Percentiles rank a stretch among this genome's conserved stretches.
phyloP scores from a whole-genome alignment of 2,888 invertebrate species.

The Leistus spinibarbis region DNA sequence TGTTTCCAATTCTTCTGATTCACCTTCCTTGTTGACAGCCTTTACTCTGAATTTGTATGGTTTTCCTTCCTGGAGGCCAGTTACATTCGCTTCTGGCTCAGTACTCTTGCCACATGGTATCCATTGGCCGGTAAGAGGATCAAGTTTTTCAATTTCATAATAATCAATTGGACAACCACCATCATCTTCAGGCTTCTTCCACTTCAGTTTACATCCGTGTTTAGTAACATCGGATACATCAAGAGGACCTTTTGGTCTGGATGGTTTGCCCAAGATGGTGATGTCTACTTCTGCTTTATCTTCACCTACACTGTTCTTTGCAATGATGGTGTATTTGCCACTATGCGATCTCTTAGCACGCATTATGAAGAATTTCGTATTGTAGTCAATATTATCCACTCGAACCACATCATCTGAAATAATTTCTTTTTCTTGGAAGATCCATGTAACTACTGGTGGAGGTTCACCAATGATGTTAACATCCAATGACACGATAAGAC shows the following conservation, averaged over 20 bases:
- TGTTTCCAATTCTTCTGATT: constrained; percentile 94
- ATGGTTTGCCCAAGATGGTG: constrained; percentile 78
- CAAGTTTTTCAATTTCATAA: constrained; percentile 95
- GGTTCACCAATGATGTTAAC: constrained; percentile 93
- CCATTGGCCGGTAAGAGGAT: constrained; percentile 92
- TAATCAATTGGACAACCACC: constrained; percentile 94
- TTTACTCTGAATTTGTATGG: constrained; percentile 98
- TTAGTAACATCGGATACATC: constrained; percentile 89
- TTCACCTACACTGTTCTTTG: constrained; percentile 91
- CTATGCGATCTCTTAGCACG: constrained; percentile 80
- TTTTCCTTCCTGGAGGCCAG: constrained; percentile 90
- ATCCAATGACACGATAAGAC: constrained; percentile 85
- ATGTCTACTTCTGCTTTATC: constrained; percentile 92
- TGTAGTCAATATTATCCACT: constrained; percentile 86
- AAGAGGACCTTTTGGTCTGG: constrained; percentile 83
- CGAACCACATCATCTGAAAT: constrained; percentile 67
- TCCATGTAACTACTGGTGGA: constrained; percentile 90
- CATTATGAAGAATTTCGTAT: constrained; percentile 87
- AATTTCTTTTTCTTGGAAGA: constrained; percentile 73
- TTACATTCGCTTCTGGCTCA: constrained; percentile 82
- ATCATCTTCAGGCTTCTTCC: constrained; percentile 95
- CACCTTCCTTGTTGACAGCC: constrained; percentile 98
- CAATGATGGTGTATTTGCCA: constrained; percentile 87
- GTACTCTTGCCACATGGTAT: constrained; percentile 86
- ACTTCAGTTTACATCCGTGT: constrained; percentile 87